These are phyloP conservation scores for Anthoptus insignis DNA, from an alignment of 2,888 invertebrate genomes.

Conservation along the genomic window DNA sequence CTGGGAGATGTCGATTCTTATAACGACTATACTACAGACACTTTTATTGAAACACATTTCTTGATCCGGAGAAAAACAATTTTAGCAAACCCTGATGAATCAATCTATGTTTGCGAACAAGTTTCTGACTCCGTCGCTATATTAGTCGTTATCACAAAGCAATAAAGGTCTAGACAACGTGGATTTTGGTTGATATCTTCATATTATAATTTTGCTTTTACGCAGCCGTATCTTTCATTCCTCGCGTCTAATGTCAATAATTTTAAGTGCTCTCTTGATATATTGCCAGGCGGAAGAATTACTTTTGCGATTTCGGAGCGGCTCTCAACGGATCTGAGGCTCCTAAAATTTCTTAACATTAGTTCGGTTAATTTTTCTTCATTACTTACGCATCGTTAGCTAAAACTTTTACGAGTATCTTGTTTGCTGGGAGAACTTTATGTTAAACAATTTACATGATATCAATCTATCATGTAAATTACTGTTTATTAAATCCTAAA, in stretches of 20 bases:
- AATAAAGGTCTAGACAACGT: slow-evolving; percentile 9
- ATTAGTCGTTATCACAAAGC: slow-evolving; percentile 33
- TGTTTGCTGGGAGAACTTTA: slow-evolving; percentile 20
- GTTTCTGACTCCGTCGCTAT: slow-evolving; percentile 13
- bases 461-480: no score
- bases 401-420: slow-evolving; percentile 17
- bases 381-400: slow-evolving; percentile 41
- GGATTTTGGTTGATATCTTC: slow-evolving; percentile 22
- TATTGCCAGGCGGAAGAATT: slow-evolving; percentile 65
- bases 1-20: slow-evolving; percentile 16
- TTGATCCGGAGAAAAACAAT: slow-evolving; percentile 37
- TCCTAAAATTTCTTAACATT: slow-evolving; percentile 55
- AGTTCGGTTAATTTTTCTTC: slow-evolving; percentile 59
- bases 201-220: slow-evolving; percentile 55
- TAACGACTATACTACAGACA: slow-evolving; percentile 15
- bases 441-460: slow-evolving; percentile 47
- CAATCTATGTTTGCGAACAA: slow-evolving; percentile 35
- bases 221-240: slow-evolving; percentile 50
- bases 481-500: no score
- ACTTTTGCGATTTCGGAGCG: slow-evolving; percentile 55
- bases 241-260: slow-evolving; percentile 61
- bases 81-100: slow-evolving; percentile 38
- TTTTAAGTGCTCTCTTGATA: slow-evolving; percentile 75
- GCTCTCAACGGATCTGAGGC: slow-evolving; percentile 56
- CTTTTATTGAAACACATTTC: slow-evolving; percentile 37